Evolutionary conservation across 1,140 invertebrate species (phyloP).

Genomic region (Delia radicum): DNA sequence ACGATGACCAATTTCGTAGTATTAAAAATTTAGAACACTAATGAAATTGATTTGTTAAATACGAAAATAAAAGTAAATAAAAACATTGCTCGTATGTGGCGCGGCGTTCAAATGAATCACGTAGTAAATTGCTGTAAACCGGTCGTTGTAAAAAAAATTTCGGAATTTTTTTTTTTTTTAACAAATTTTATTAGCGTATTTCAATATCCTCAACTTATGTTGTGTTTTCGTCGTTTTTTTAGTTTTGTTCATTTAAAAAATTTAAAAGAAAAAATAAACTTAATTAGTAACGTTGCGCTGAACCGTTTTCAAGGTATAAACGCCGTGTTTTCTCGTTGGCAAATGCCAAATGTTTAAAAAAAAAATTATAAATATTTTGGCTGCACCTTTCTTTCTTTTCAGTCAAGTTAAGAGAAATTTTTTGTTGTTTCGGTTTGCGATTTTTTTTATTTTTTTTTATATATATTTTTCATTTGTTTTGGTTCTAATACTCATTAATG

Average conservation of each 20-base stretch:
- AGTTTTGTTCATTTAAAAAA: not conserved
- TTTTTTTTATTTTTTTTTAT: not conserved
- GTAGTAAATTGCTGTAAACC: conserved; percentile 17
- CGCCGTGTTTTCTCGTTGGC: conserved; percentile 5
- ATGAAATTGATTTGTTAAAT: not conserved
- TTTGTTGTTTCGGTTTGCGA: not conserved
- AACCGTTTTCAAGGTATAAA: conserved; percentile 12
- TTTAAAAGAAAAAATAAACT: not conserved
- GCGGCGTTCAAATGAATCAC: conserved; percentile 26
- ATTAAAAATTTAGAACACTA: not conserved
- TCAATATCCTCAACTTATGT: not conserved
- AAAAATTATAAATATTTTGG: conserved; percentile 1
- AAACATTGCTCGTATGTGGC: no score
- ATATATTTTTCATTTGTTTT: no score
- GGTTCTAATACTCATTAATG: no score
- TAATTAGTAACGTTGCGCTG: not conserved
- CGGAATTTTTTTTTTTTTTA: not conserved
- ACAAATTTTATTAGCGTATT: not conserved
- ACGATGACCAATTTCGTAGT: not conserved
- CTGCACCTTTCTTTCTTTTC: conserved; percentile 9
- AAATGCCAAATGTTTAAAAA: conserved; percentile 13
- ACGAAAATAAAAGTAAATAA: not conserved
- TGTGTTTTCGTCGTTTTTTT: not conserved
- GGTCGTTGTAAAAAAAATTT: not conserved
- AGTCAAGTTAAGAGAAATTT: not conserved